Percentiles rank a stretch among this genome's conserved stretches.
phyloP scores from a whole-genome alignment of 2,888 invertebrate species.

The Erebia palarica region DNA sequence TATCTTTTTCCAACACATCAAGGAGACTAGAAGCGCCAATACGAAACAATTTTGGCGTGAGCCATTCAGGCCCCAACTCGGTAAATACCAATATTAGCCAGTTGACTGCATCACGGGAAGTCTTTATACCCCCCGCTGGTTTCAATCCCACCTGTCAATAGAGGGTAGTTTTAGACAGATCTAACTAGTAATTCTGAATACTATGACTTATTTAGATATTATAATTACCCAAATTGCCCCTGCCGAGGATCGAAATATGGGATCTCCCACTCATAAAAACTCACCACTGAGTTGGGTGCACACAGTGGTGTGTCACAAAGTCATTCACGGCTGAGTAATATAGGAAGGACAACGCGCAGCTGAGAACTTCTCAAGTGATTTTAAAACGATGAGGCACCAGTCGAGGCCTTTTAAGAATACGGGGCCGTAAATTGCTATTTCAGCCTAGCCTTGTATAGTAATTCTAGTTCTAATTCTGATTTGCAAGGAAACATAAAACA shows the following conservation, averaged over 20 bases:
- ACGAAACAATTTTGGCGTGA: constrained; percentile 90
- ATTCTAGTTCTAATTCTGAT: too few relatives aligned
- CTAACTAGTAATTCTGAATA: too few relatives aligned
- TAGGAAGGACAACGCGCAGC: too few relatives aligned
- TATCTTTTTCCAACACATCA: constrained; percentile 86
- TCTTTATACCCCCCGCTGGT: constrained; percentile 98
- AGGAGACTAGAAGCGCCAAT: constrained; percentile 97
- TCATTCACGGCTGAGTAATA: too few relatives aligned
- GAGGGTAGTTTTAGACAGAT: neutral
- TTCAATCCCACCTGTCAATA: constrained; percentile 93
- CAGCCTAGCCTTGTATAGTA: too few relatives aligned
- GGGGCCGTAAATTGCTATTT: too few relatives aligned
- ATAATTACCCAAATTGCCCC: neutral
- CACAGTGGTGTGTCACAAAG: too few relatives aligned
- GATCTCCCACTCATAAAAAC: neutral
- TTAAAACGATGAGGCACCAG: too few relatives aligned
- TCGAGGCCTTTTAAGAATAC: too few relatives aligned
- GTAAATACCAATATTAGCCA: constrained; percentile 94
- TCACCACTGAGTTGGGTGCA: neutral
- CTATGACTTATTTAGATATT: neutral
- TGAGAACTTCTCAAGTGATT: too few relatives aligned
- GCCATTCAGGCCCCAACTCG: constrained; percentile 94
- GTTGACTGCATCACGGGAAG: constrained; percentile 90
- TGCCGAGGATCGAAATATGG: neutral
- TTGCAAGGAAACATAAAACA: too few relatives aligned